A percentile compares a stretch with the other conserved stretches of the same genome.
Conservation (phyloP, 2,797 vertebrate species). For the Neostethus bicornis region DNA sequence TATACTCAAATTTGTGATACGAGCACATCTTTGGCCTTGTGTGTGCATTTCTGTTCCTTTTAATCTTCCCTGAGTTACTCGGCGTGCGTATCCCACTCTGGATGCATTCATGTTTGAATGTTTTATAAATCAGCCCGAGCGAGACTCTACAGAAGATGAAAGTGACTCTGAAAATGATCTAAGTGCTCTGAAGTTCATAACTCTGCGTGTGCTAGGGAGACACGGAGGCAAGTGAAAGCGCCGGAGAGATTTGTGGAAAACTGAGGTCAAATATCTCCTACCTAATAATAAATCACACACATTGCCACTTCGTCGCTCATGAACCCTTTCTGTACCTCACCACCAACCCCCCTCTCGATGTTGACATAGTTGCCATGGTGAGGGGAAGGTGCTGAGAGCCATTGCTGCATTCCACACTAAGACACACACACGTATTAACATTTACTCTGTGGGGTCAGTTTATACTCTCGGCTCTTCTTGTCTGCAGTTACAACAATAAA, state of each 20-base stretch:
- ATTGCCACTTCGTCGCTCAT: background rate
- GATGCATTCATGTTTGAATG: constrained; percentile 27
- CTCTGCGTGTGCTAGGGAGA: background rate
- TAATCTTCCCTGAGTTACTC: background rate
- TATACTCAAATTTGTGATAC: constrained; percentile 1
- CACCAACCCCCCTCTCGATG: constrained; percentile 36
- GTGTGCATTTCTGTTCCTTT: background rate
- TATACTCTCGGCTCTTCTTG: constrained; percentile 22
- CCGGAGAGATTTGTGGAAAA: constrained; percentile 35
- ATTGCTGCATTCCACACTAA: constrained; percentile 41
- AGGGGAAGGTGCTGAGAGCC: constrained; percentile 51
- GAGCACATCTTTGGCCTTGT: background rate
- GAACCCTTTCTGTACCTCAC: background rate
- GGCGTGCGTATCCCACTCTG: background rate
- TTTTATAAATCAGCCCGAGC: constrained; percentile 51
- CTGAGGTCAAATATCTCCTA: constrained; percentile 58
- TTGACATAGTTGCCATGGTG: constrained; percentile 74
- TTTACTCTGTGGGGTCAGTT: constrained; percentile 48
- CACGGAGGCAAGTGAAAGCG: constrained; percentile 9
- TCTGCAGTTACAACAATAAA: constrained; percentile 7
- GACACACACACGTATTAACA: constrained; percentile 31
- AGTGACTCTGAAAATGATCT: constrained; percentile 44
- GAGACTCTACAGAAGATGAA: constrained; percentile 42
- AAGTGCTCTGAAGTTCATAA: constrained; percentile 36
- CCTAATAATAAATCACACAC: constrained; percentile 63